Conservation (phyloP, 2,113 vertebrate species). For the Neolamprologus cancellatus region DNA sequence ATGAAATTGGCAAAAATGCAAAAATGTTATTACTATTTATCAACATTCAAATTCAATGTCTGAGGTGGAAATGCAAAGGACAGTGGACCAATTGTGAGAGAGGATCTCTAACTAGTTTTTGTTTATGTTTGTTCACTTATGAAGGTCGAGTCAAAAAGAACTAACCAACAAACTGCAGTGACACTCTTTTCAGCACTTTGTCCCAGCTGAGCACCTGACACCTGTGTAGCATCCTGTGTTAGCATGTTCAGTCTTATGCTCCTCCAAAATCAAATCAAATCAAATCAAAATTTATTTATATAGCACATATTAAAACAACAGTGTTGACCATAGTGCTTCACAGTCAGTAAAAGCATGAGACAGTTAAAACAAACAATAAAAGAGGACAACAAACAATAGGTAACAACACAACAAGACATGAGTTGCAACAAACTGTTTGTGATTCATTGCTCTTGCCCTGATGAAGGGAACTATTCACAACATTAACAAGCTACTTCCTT, state of each 20-base stretch:
- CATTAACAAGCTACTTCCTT: background rate
- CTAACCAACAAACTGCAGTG: background rate
- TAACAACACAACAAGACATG: too few relatives aligned
- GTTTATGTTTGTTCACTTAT: background rate
- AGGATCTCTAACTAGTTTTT: background rate
- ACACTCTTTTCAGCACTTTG: background rate
- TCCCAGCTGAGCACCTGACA: background rate
- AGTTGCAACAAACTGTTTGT: background rate
- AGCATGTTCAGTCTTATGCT: background rate
- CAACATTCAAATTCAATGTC: background rate
- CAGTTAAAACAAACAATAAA: too few relatives aligned
- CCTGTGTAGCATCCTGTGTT: background rate
- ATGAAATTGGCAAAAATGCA: accelerated
- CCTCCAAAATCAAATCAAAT: background rate
- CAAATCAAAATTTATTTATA: too few relatives aligned
- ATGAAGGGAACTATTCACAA: background rate
- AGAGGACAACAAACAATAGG: too few relatives aligned
- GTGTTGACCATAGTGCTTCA: too few relatives aligned
- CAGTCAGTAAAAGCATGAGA: too few relatives aligned
- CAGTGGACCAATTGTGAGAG: background rate
- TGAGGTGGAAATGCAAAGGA: background rate
- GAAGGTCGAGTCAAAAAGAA: background rate
- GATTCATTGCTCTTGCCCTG: background rate
- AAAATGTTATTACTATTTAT: background rate
- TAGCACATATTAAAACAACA: too few relatives aligned